These are phyloP conservation scores for Allacma fusca DNA, from an alignment of 2,888 invertebrate species.

Conservation along the genomic window DNA sequence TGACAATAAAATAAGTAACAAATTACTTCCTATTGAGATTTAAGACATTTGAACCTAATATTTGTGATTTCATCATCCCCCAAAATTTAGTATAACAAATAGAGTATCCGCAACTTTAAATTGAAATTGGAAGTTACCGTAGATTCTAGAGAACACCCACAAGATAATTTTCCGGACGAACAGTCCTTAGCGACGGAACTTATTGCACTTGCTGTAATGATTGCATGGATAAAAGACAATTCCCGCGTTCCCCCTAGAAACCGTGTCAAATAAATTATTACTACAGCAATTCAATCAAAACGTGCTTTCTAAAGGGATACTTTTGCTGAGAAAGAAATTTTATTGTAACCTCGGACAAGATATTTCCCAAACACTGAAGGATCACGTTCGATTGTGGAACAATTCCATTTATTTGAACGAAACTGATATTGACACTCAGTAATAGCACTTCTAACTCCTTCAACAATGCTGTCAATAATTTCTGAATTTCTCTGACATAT, in stretches of 20 bases:
- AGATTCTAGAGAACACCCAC: slow-evolving; percentile 52
- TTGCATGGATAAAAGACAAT: slow-evolving; percentile 57
- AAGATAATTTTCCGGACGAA: slow-evolving; percentile 54
- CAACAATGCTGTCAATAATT: slow-evolving; percentile 49
- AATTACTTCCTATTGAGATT: too few relatives aligned
- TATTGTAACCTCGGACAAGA: slow-evolving; percentile 54
- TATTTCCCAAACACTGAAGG: slow-evolving; percentile 58
- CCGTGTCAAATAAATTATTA: slow-evolving; percentile 19
- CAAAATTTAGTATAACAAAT: too few relatives aligned
- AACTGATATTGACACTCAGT: slow-evolving; percentile 59
- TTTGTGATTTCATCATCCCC: too few relatives aligned
- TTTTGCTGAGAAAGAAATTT: not conserved
- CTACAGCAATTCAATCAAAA: too few relatives aligned
- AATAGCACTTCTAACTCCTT: slow-evolving; percentile 53
- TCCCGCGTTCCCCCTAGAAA: slow-evolving; percentile 57
- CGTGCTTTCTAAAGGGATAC: too few relatives aligned
- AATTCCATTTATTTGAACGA: slow-evolving; percentile 58
- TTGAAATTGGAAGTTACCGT: slow-evolving; percentile 43
- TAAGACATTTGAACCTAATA: too few relatives aligned
- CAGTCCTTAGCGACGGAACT: slow-evolving; percentile 55
- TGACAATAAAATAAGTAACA: too few relatives aligned
- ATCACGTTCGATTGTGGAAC: slow-evolving; percentile 56
- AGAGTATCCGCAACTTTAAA: too few relatives aligned
- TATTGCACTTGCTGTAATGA: slow-evolving; percentile 58
- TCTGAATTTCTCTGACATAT: slow-evolving; percentile 51